These are phyloP conservation scores for Trachemys scripta DNA, from an alignment of 2,113 vertebrate species.

Conservation along the genomic window DNA sequence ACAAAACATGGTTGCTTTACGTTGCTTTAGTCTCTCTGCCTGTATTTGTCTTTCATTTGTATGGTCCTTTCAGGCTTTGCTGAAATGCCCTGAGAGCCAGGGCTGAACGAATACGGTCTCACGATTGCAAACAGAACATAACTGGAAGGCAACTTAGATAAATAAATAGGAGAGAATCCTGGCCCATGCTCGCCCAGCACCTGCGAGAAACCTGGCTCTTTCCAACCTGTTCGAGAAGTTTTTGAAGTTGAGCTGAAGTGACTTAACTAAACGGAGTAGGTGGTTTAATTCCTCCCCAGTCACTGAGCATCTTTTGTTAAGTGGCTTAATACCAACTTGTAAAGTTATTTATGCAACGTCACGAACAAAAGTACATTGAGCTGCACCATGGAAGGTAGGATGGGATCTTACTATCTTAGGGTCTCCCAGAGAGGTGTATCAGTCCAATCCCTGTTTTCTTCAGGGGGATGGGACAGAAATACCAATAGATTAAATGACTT, in stretches of 20 bases:
- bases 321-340: neutral
- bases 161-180: neutral
- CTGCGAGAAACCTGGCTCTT: neutral
- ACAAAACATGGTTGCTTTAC: neutral
- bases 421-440: neutral
- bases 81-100: neutral
- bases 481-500: neutral
- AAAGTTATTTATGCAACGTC: neutral
- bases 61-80: neutral
- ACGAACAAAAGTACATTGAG: neutral
- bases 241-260: neutral
- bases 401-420: neutral
- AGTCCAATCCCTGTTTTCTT: neutral
- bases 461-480: neutral
- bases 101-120: fast-evolving
- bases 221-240: neutral
- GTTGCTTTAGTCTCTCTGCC: neutral
- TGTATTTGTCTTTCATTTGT: slow-evolving; percentile 42
- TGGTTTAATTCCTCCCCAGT: neutral
- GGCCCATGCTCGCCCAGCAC: neutral
- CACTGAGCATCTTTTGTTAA: neutral
- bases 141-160: neutral
- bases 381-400: neutral
- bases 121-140: slow-evolving; percentile 16
- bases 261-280: neutral